Conservation (phyloP, 2,113 vertebrate genomes). For the Spea bombifrons region DNA sequence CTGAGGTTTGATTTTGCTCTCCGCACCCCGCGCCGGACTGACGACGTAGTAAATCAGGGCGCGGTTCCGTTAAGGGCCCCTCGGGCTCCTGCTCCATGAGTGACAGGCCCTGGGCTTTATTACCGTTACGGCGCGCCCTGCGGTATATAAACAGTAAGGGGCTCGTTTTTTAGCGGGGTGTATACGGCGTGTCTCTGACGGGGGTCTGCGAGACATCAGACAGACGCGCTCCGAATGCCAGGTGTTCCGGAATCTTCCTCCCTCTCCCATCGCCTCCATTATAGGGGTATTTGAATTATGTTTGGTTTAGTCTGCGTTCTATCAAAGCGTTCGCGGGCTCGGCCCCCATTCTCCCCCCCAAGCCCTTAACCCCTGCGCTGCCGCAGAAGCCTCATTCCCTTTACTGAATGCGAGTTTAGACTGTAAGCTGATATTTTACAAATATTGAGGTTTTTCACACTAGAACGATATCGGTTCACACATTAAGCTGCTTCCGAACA, state of each 20-base stretch:
- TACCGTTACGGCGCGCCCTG: neutral
- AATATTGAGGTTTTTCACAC: neutral
- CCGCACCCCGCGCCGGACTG: no score
- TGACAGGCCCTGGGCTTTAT: neutral
- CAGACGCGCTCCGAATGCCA: neutral
- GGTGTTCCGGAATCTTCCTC: neutral
- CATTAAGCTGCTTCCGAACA: no score
- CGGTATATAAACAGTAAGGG: neutral
- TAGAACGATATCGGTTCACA: neutral
- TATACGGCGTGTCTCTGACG: neutral
- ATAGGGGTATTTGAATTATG: slow-evolving; percentile 6
- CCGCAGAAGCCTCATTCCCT: neutral
- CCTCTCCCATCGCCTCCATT: neutral
- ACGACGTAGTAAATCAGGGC: neutral
- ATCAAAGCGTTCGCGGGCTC: neutral
- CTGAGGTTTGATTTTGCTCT: no score
- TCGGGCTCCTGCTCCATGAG: neutral
- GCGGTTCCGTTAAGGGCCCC: neutral
- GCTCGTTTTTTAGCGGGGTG: neutral
- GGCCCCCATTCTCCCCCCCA: neutral
- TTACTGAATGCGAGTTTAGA: neutral
- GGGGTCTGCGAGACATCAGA: neutral
- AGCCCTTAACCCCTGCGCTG: neutral
- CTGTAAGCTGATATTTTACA: neutral
- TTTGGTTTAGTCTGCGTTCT: neutral